Percentiles rank a stretch among this genome's conserved stretches.
Conservation (phyloP, 2,888 invertebrate species). For the Pseudococcus viburni region DNA sequence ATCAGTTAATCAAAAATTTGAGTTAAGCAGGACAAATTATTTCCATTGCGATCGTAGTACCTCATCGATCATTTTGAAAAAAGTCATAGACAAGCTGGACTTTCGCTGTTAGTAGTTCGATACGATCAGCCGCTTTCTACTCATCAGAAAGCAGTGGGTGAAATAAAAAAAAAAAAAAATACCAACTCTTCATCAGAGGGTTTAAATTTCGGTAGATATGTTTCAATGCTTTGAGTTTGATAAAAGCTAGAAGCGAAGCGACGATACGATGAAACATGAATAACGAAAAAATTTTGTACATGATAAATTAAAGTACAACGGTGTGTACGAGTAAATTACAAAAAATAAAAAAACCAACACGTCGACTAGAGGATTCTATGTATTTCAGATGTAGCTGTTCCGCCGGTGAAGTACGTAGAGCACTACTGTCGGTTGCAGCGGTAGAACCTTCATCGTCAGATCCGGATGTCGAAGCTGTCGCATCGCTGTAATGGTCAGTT, state of each 20-base stretch:
- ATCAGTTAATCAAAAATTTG: too few relatives aligned
- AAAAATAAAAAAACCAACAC: too few relatives aligned
- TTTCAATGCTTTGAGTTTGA: not conserved
- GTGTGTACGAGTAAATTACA: not conserved
- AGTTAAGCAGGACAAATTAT: too few relatives aligned
- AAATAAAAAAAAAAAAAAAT: not conserved
- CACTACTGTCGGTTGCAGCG: conserved; percentile 94
- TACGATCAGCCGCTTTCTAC: too few relatives aligned
- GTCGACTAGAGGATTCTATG: not conserved
- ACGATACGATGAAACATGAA: conserved; percentile 70
- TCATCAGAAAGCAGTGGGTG: not conserved
- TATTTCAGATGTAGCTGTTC: conserved; percentile 75
- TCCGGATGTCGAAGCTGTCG: conserved; percentile 88
- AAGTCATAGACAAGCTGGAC: not conserved
- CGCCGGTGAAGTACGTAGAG: conserved; percentile 87
- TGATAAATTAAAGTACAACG: conserved; percentile 23
- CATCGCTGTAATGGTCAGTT: conserved; percentile 82
- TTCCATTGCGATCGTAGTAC: too few relatives aligned
- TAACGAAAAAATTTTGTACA: not conserved
- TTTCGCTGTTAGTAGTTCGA: not conserved
- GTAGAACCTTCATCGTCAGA: conserved; percentile 97
- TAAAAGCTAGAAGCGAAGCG: conserved; percentile 73
- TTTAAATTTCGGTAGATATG: not conserved
- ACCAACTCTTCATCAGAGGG: conserved; percentile 27
- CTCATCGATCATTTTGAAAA: not conserved